Conservation (phyloP, 2,113 vertebrate genomes). For the Cathartes aura region DNA sequence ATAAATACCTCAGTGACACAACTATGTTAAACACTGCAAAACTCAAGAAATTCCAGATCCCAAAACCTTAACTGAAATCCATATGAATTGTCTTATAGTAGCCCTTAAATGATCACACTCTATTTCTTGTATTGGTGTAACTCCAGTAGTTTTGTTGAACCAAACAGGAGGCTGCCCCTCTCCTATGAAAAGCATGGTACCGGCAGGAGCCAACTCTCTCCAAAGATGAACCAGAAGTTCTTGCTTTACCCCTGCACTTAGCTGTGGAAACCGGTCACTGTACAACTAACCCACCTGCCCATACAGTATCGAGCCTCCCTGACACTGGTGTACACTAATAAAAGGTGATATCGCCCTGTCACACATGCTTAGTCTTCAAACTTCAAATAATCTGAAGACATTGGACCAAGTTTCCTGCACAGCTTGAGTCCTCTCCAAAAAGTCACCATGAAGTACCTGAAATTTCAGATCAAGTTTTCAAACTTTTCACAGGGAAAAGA, state of each 20-base stretch:
- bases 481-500: neutral
- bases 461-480: neutral
- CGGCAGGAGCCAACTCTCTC: neutral
- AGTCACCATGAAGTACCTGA: neutral
- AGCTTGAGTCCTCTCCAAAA: neutral
- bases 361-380: neutral
- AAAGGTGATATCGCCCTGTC: neutral
- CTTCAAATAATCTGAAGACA: neutral
- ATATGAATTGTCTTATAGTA: neutral
- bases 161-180: neutral
- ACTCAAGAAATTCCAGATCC: neutral
- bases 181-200: neutral
- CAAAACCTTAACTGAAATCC: neutral
- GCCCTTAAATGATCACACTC: too few relatives aligned
- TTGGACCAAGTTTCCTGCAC: neutral
- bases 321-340: neutral
- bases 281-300: neutral
- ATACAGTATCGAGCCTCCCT: neutral
- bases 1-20: neutral
- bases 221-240: neutral
- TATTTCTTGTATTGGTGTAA: neutral
- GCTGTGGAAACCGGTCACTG: neutral
- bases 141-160: neutral
- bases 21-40: neutral
- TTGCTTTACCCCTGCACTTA: neutral